Base-by-base conservation (phyloP, 2,797 vertebrate species). In the Schizothorax lantsangensis region DNA sequence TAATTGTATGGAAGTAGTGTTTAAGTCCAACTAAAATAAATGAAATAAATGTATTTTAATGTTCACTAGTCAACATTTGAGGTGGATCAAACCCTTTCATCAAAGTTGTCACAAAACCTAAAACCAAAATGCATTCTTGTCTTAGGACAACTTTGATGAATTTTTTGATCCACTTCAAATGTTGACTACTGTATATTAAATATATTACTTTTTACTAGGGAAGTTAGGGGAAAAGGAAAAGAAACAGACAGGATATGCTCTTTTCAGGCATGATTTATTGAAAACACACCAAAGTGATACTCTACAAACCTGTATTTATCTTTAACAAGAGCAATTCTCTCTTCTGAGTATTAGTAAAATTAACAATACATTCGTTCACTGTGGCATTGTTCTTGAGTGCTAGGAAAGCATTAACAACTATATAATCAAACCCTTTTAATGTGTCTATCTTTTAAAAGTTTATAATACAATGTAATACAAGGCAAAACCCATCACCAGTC, bases 191-290 rank as follows among this genome's bases (percentile, higher is more conserved):
- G n/a, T n/a, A n/a, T n/a, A n/a, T 26, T 6, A 64, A 30, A 64
- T 64, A 64, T 26, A 26, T 62, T 11, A 59, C 57, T 62, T 52
- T 6, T 52, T 12, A 30, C 59, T 26, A 14, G 59, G 59, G n/a
- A 62, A 26, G 59, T 62, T 26, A 26, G 11, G n/a, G 26, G 57
- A 47, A 45, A 68, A 72, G 21, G 59, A 90, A 91, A 91, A 73
- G 89, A 87, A 89, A 89, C 89, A 84, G 64, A 92, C 75, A 2
- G 79, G 7, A 33, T 69, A 86, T 1, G 10, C 93, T 95, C 93
- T 95, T 97, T 97, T 95, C 96, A 98, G 97, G 97, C 96, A 97
- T 97, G 95, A 93, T 98, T 98, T 98, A 98, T 98, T 98, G 96
- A 97, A 98, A 98, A 98, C 97, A 98, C 97, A 98, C 95, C 97